A percentile compares a stretch with the other conserved stretches of the same genome.
phyloP scores from a whole-genome alignment of 2,797 vertebrate species.

The Crenuchus spilurus region DNA sequence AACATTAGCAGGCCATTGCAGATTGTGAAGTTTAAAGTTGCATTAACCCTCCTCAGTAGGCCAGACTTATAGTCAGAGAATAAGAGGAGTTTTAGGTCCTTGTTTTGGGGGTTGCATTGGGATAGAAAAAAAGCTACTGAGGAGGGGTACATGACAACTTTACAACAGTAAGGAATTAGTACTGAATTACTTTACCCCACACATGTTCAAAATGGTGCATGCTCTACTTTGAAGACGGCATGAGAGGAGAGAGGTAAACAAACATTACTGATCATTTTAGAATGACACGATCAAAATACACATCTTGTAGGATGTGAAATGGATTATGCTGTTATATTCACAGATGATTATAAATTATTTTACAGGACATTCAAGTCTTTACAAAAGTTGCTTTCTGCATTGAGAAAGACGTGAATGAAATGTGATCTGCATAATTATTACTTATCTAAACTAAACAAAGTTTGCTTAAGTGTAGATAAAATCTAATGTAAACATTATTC shows the following conservation, averaged over 20 bases:
- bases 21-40: slow-evolving; percentile 75
- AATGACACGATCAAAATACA: slow-evolving; percentile 45
- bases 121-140: no score
- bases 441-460: background rate
- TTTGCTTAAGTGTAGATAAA: background rate
- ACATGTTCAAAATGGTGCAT: slow-evolving; percentile 96
- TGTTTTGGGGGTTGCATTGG: no score
- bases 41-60: slow-evolving; percentile 60
- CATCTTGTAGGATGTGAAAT: slow-evolving; percentile 7
- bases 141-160: slow-evolving; percentile 76
- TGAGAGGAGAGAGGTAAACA: slow-evolving; percentile 76
- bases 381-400: background rate
- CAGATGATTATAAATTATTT: slow-evolving; percentile 24
- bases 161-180: slow-evolving; percentile 80
- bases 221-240: slow-evolving; percentile 92
- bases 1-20: slow-evolving; percentile 58
- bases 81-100: no score
- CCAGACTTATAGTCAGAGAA: slow-evolving; percentile 31
- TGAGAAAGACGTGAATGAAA: background rate
- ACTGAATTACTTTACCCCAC: slow-evolving; percentile 93
- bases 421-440: background rate
- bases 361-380: background rate
- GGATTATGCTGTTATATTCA: slow-evolving; percentile 13
- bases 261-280: slow-evolving; percentile 69
- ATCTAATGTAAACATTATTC: background rate